Conservation (phyloP, 2,113 vertebrate species). For the Nibea albiflora region DNA sequence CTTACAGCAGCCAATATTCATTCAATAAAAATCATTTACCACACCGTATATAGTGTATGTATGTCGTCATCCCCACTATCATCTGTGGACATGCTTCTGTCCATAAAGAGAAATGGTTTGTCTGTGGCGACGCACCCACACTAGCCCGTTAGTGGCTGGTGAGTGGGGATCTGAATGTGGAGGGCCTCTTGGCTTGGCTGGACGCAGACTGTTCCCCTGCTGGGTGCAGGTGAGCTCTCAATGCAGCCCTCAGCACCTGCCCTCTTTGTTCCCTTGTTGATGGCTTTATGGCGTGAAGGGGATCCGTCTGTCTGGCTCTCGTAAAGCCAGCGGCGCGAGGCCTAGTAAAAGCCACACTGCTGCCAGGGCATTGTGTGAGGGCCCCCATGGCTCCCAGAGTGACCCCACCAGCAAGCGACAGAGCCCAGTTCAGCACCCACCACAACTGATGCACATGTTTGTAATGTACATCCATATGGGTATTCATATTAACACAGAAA, state of each 20-base stretch:
- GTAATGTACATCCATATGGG: neutral
- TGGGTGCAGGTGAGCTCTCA: constrained; percentile 86
- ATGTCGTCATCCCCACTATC: constrained; percentile 32
- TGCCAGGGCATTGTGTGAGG: constrained; percentile 79
- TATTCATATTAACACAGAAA: constrained; percentile 6
- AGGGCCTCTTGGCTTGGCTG: constrained; percentile 81
- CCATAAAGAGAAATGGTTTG: constrained; percentile 38
- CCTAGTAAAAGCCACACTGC: constrained; percentile 80
- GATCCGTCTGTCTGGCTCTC: constrained; percentile 82
- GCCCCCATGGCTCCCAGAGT: constrained; percentile 64
- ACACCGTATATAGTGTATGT: constrained; percentile 5
- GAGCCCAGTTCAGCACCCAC: constrained; percentile 43
- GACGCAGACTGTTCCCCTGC: constrained; percentile 75
- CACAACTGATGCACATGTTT: constrained; percentile 11
- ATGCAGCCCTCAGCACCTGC: constrained; percentile 82
- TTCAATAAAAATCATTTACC: constrained; percentile 60
- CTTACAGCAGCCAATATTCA: constrained; percentile 48
- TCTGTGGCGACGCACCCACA: constrained; percentile 34
- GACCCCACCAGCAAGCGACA: constrained; percentile 64
- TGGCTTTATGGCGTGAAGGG: constrained; percentile 83
- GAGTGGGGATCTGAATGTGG: constrained; percentile 74
- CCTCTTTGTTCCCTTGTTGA: constrained; percentile 84
- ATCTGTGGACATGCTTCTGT: constrained; percentile 21
- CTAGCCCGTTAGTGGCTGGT: constrained; percentile 58
- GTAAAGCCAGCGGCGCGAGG: constrained; percentile 80